phyloP scores from a whole-genome alignment of 2,888 invertebrate species.

The Opisthograptis luteolata region DNA sequence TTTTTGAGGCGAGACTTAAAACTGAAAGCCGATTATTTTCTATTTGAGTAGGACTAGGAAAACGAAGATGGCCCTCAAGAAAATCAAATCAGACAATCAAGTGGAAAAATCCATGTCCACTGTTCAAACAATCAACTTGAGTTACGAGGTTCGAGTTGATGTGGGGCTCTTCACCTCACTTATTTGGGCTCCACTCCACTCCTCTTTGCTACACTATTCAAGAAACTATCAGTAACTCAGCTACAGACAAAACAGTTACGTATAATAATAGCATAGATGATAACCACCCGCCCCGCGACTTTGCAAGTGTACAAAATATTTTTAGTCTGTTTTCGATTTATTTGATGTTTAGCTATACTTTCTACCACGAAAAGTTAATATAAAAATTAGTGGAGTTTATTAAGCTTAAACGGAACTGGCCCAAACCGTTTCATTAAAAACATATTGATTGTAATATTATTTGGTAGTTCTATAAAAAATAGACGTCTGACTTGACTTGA shows the following conservation, averaged over 20 bases:
- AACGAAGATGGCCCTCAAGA: conserved; percentile 66
- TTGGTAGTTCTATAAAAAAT: too few relatives aligned
- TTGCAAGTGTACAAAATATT: too few relatives aligned
- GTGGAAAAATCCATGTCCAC: conserved; percentile 82
- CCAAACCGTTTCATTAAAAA: too few relatives aligned
- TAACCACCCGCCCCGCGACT: too few relatives aligned
- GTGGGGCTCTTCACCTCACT: conserved; percentile 67
- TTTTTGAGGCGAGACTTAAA: conserved; percentile 16
- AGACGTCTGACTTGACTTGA: too few relatives aligned
- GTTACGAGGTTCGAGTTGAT: conserved; percentile 74
- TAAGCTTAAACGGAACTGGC: too few relatives aligned
- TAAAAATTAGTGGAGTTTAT: too few relatives aligned
- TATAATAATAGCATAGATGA: too few relatives aligned
- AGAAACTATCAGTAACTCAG: conserved; percentile 7
- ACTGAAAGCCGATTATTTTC: conserved; percentile 51
- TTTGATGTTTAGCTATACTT: too few relatives aligned
- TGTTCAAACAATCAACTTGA: conserved; percentile 82
- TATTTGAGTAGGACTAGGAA: conserved; percentile 51
- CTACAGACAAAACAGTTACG: not conserved
- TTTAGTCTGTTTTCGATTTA: too few relatives aligned
- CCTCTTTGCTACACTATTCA: conserved; percentile 19
- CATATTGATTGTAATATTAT: too few relatives aligned
- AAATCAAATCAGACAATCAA: conserved; percentile 84
- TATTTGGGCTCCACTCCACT: conserved; percentile 71
- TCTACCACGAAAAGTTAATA: too few relatives aligned